Evolutionary conservation across 1,140 invertebrate species (phyloP), one percentile per base, ranked within the genome.

Genomic region (Spodoptera litura): DNA sequence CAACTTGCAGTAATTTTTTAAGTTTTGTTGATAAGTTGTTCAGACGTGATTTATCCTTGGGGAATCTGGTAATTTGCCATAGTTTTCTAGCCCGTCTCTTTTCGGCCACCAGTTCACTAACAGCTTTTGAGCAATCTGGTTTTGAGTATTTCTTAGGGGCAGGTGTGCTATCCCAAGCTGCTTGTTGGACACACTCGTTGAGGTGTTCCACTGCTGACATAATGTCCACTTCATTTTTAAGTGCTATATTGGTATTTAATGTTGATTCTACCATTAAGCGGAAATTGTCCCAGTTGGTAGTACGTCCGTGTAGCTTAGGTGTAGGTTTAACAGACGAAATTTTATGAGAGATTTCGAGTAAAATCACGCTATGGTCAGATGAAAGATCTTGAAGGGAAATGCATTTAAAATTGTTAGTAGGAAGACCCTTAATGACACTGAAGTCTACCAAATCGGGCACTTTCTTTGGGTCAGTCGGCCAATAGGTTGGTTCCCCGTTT

Each of bases 361-460:
- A 51, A 38, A n/a, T n/a, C 3, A 27, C 52, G 9, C 49, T 64
- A 51, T 80, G 64, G n/a, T 76, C 78, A 3, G 73, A 80, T n/a
- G 73, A 62, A 2, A 76, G 11, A 25, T 81, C 76, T 13, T 10
- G 38, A 4, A 13, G 15, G 4, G 55, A 61, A 25, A 8, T 61
- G 12, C 66, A 62, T 49, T 62, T 62, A 2, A 71, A 53, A 10
- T 15, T 62, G 4, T 25, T 52, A 20, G 9, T 15, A 12, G 77
- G 25, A 35, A 72, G 13, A 2, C 77, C 68, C 12, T 78, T 78
- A 8, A 53, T 12, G 2, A 78, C 20, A 31, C 13, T 31, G 53
- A 78, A 78, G 71, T 90, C 87, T 12, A 91, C 66, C 11, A 89
- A 9, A 53, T 92, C 87, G 9, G 90, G 85, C n/a, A 83, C 83